These are phyloP conservation scores for Dreissena rostriformis DNA, from an alignment of 1,140 invertebrate genomes.

Conservation along the genomic window DNA sequence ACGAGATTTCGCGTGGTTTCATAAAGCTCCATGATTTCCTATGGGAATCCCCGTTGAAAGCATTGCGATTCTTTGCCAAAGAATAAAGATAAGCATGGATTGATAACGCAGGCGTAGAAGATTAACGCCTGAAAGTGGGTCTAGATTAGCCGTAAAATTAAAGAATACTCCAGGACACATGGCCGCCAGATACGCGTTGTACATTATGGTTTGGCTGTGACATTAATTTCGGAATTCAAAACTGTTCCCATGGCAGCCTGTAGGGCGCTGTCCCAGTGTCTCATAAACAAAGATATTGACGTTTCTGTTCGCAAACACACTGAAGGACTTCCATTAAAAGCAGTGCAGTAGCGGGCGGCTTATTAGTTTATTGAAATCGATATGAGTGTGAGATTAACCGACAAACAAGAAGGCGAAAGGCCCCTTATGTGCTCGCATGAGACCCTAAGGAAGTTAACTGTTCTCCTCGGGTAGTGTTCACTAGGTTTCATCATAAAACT, in stretches of 20 bases:
- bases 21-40: slow-evolving; percentile 57
- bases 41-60: slow-evolving; percentile 54
- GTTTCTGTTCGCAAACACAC: too few species aligned
- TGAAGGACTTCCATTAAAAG: too few species aligned
- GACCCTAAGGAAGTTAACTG: too few species aligned
- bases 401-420: too few species aligned
- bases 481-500: too few species aligned
- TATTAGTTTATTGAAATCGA: too few species aligned
- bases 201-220: slow-evolving; percentile 45
- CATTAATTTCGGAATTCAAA: slow-evolving; percentile 38
- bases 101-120: slow-evolving; percentile 49
- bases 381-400: too few species aligned
- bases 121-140: slow-evolving; percentile 54
- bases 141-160: slow-evolving; percentile 57
- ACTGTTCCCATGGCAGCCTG: slow-evolving; percentile 32
- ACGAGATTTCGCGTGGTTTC: slow-evolving; percentile 51
- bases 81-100: slow-evolving; percentile 55
- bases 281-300: background rate
- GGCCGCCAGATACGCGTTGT: slow-evolving; percentile 26
- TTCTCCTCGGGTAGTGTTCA: too few species aligned
- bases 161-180: slow-evolving; percentile 57
- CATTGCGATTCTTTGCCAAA: slow-evolving; percentile 57
- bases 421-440: too few species aligned
- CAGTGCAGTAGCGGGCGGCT: too few species aligned
- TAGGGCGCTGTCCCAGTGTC: background rate